Evolutionary conservation across 2,888 invertebrate species (phyloP).

Genomic region (Philereme vetulata): DNA sequence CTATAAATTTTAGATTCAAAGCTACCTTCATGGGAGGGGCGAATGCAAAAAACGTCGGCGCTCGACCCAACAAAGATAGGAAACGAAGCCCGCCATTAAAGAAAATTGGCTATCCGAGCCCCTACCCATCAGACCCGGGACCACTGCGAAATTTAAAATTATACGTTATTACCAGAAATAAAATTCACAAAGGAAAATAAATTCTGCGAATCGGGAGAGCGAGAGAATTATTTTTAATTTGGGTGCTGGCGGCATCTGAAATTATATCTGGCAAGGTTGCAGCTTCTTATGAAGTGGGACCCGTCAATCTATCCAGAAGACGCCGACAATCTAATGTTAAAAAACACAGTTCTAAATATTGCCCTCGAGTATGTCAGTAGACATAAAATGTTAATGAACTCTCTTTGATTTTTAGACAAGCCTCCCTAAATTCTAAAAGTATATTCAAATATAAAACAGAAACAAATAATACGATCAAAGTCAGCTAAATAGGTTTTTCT

Average conservation of each 20-base stretch:
- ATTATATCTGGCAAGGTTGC: not conserved
- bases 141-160: slow-evolving; percentile 59
- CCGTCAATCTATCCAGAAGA: too few relatives aligned
- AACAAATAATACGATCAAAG: slow-evolving; percentile 80
- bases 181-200: slow-evolving; percentile 12
- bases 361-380: too few relatives aligned
- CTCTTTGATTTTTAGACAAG: slow-evolving; percentile 7
- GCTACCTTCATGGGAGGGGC: slow-evolving; percentile 64
- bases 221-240: slow-evolving; percentile 1
- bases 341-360: too few relatives aligned
- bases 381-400: not conserved
- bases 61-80: slow-evolving; percentile 73
- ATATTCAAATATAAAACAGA: slow-evolving; percentile 65
- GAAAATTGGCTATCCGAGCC: slow-evolving; percentile 74
- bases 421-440: slow-evolving; percentile 45
- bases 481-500: slow-evolving; percentile 81
- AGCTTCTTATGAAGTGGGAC: too few relatives aligned
- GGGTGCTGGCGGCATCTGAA: not conserved
- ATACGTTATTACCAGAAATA: slow-evolving; percentile 41
- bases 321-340: too few relatives aligned
- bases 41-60: slow-evolving; percentile 77
- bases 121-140: slow-evolving; percentile 49
- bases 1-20: slow-evolving; percentile 59
- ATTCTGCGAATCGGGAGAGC: slow-evolving; percentile 14
- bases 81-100: slow-evolving; percentile 79